Evolutionary conservation across 2,113 vertebrate genomes (phyloP).

Genomic region (Riparia riparia): DNA sequence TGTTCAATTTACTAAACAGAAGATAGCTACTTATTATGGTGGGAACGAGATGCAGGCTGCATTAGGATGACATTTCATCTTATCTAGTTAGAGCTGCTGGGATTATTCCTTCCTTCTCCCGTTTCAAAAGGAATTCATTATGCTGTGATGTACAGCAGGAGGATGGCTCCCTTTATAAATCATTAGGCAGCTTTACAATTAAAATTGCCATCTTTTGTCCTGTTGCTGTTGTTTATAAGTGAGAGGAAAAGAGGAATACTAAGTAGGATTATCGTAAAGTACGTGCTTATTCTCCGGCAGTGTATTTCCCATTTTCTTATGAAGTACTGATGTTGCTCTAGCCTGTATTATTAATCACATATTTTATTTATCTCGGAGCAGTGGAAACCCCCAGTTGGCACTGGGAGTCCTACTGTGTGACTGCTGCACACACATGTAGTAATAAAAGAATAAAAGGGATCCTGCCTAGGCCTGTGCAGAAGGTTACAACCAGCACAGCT

Average conservation of each 20-base stretch:
- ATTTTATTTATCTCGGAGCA: slow-evolving; percentile 9
- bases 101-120: slow-evolving; percentile 37
- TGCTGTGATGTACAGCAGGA: slow-evolving; percentile 34
- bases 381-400: neutral
- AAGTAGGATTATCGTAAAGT: slow-evolving; percentile 28
- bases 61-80: slow-evolving; percentile 61
- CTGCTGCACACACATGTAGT: neutral
- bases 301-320: neutral
- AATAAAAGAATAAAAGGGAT: neutral
- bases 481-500: neutral
- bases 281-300: neutral
- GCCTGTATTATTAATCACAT: slow-evolving; percentile 45
- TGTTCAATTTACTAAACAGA: neutral
- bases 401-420: neutral
- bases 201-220: slow-evolving; percentile 58
- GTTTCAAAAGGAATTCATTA: slow-evolving; percentile 70
- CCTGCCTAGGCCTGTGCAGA: neutral
- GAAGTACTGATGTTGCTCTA: neutral
- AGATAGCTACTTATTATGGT: neutral
- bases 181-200: slow-evolving; percentile 62
- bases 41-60: slow-evolving; percentile 33
- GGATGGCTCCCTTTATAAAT: slow-evolving; percentile 49
- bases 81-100: slow-evolving; percentile 44
- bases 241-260: slow-evolving; percentile 19
- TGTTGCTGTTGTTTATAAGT: slow-evolving; percentile 39